Evolutionary conservation across 1,140 invertebrate genomes (phyloP), one percentile per base, ranked within the genome.

Genomic region (Cardiocondyla obscurior): DNA sequence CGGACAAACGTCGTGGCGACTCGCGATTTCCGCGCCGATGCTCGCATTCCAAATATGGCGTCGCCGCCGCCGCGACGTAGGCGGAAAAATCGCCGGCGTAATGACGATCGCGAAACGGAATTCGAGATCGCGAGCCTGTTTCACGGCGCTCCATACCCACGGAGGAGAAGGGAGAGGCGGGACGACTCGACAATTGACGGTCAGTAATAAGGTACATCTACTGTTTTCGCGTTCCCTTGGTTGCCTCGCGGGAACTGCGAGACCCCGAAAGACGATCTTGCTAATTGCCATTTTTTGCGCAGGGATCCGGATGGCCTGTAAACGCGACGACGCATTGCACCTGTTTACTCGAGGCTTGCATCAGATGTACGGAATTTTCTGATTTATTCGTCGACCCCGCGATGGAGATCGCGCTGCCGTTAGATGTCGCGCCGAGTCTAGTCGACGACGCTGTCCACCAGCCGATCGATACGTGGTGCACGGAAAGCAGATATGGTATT

Each of bases 291-390:
- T 22, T 72, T 25, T n/a, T 72, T 39, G 25, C 12, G 58, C n/a
- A 14, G 4, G 6, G 19, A 2, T 53, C 28, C 28, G 5, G 53
- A 19, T 14, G 7, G 36, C 19, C 22, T 14, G 46, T 7, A 16
- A n/a, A 25, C 3, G 62, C 22, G 12, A 25, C 60, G 0, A 57
- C 3, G 16, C 62, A 74, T 60, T 46, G 36, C 72, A 44, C 36
- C 72, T 62, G 46, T 16, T n/a, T 12, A 12, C 5, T 12, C 14
- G 25, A 62, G 1, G 6, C 55, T 62, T 77, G 60, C 58, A 36
- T 65, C 44, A 77, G 60, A 30, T 65, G 39, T n/a, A 25, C 7
- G 60, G 22, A 77, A 51, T 36, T 65, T 53, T 60, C 39, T 62
- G n/a, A 39, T 77, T 58, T 25, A 77, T 67, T 65, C 22, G 0